Evolutionary conservation across 1,140 invertebrate species (phyloP), one percentile per base, ranked within the genome.

Genomic region (Drosophila fuyamai): DNA sequence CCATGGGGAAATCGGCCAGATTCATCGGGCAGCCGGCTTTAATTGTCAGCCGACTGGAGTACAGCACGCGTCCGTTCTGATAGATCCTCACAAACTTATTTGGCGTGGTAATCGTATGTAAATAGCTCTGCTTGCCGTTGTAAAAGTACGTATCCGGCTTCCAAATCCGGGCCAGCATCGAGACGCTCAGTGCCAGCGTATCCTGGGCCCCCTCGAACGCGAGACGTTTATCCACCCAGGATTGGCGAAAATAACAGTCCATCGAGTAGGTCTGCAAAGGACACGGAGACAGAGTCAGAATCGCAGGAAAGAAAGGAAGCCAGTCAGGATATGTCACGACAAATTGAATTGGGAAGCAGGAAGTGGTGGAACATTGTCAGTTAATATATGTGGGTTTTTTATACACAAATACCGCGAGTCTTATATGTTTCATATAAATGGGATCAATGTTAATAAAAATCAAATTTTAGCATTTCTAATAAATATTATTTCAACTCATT

Each of bases 1-100:
- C 97, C 96, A 98, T 97, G 0, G 98, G 98, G 92, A 98, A 98
- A 80, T 97, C 95, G 92, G 96, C 95, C 40, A 98, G 93, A 92
- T 97, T 96, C 97, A 98, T 98, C 4, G 97, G 97, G 93, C 98
- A 98, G 40, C 95, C 96, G 36, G 97, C 97, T 93, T 97, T 97
- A 63, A 98, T 97, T 5, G 98, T 98, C 73, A 98, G 93, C 75
- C 91, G 88, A 48, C 96, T 96, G 27, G 97, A 98, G 92, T 97
- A 97, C n/a, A 98, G 94, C 0, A 98, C 96, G 50, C 95, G 93
- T 55, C 97, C 97, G 83, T 98, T 95, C 79, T 96, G 95, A 92
- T 95, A 95, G 9, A 98, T 95, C 44, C 97, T 93, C 14, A 98
- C 96, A 83, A 98, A 97, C 92, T 97, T 97, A 93, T 98, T 98